phyloP scores from a whole-genome alignment of 2,113 vertebrate species.

The Zosterops japonicus region DNA sequence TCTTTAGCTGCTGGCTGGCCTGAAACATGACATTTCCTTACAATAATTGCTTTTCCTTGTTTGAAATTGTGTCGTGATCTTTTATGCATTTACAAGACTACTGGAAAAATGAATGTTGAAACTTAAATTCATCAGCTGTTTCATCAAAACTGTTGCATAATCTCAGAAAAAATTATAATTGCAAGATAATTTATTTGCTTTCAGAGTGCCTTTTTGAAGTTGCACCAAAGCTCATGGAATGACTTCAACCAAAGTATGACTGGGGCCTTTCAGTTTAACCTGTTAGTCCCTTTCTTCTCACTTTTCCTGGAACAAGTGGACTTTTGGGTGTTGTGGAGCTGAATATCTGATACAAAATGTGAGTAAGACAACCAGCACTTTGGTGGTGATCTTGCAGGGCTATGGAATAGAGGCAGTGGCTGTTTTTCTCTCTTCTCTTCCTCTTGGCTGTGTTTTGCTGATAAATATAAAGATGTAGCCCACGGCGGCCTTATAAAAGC shows the following conservation, averaged over 20 bases:
- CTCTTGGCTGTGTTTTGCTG: background rate
- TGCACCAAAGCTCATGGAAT: background rate
- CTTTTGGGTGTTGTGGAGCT: background rate
- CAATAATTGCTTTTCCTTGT: background rate
- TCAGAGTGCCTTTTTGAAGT: background rate
- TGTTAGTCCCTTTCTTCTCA: background rate
- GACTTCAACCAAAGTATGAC: background rate
- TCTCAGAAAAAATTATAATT: background rate
- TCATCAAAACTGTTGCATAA: constrained; percentile 1
- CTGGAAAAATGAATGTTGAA: constrained; percentile 27
- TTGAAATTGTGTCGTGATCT: background rate
- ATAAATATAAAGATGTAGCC: background rate
- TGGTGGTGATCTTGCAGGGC: background rate
- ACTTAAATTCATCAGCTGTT: constrained; percentile 15
- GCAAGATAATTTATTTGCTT: background rate
- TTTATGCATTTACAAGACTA: constrained; percentile 11
- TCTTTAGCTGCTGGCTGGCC: background rate
- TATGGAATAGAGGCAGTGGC: background rate
- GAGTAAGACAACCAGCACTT: background rate
- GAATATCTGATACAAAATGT: background rate
- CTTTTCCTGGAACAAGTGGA: background rate
- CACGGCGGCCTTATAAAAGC: background rate
- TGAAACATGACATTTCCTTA: background rate
- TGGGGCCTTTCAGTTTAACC: background rate
- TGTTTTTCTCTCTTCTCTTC: background rate